Conservation (phyloP, 2,888 invertebrate species). For the Notodonta dromedarius region DNA sequence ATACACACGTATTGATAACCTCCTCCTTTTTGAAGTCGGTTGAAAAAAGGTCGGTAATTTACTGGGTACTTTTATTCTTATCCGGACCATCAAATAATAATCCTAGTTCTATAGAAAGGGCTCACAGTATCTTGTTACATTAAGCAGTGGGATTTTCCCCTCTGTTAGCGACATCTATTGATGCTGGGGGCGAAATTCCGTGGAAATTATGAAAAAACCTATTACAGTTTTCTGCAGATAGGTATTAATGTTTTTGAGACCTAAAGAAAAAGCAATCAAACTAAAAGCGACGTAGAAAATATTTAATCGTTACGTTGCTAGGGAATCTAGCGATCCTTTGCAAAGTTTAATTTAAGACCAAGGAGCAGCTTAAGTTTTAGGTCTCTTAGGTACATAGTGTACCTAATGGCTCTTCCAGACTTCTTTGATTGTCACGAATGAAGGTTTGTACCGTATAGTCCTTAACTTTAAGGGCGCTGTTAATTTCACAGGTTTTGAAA, state of each 20-base stretch:
- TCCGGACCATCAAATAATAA: conserved; percentile 49
- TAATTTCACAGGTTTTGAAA: background rate
- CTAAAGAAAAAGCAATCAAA: conserved; percentile 2
- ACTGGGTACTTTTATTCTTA: conserved; percentile 44
- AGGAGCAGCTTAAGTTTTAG: background rate
- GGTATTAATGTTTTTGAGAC: background rate
- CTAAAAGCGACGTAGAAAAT: background rate
- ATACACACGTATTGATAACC: no score
- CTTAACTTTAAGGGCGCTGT: no score
- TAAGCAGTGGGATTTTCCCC: conserved; percentile 46
- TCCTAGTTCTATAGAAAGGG: conserved; percentile 40
- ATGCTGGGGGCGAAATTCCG: conserved; percentile 16
- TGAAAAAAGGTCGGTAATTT: conserved; percentile 27
- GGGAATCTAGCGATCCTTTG: background rate
- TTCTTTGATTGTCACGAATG: no score
- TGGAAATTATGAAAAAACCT: conserved; percentile 10
- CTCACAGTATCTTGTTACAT: conserved; percentile 54
- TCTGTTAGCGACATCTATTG: conserved; percentile 47
- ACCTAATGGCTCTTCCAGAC: background rate
- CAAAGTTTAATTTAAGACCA: background rate
- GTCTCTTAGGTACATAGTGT: no score
- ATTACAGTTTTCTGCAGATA: background rate
- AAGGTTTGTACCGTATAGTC: no score
- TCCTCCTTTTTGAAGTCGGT: no score
- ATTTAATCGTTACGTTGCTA: background rate